phyloP scores from a whole-genome alignment of 2,113 vertebrate genomes.

The Rhinolophus ferrumequinum region DNA sequence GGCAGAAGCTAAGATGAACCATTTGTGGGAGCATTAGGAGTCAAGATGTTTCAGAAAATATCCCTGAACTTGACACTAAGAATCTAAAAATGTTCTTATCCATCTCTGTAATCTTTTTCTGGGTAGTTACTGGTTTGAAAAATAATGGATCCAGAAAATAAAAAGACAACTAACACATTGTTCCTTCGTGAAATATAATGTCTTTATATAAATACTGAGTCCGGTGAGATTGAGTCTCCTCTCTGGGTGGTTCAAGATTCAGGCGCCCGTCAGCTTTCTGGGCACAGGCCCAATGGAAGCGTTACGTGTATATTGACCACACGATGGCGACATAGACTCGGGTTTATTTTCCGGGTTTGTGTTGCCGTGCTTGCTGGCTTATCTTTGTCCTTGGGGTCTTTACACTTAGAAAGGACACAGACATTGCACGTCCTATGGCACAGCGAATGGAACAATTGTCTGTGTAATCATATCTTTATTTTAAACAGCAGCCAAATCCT shows the following conservation, averaged over 20 bases:
- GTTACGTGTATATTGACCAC: neutral
- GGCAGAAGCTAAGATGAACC: neutral
- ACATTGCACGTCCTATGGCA: neutral
- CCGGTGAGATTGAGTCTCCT: neutral
- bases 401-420: neutral
- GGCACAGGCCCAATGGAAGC: rapidly evolving
- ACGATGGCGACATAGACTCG: constrained; percentile 57
- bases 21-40: neutral
- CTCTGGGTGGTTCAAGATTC: neutral
- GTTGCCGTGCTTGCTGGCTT: neutral
- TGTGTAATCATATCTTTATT: constrained; percentile 18
- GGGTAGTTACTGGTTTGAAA: constrained; percentile 15
- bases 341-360: neutral
- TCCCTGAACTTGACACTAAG: constrained; percentile 1
- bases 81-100: constrained; percentile 12
- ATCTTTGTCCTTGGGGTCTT: constrained; percentile 14
- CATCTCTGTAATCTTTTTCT: neutral
- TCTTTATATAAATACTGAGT: constrained; percentile 23
- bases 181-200: neutral
- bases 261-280: neutral
- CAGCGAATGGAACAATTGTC: neutral
- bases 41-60: neutral
- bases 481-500: constrained; percentile 1
- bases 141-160: neutral
- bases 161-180: neutral